Evolutionary conservation across 2,113 vertebrate species (phyloP).

Genomic region (Charadrius vociferus): DNA sequence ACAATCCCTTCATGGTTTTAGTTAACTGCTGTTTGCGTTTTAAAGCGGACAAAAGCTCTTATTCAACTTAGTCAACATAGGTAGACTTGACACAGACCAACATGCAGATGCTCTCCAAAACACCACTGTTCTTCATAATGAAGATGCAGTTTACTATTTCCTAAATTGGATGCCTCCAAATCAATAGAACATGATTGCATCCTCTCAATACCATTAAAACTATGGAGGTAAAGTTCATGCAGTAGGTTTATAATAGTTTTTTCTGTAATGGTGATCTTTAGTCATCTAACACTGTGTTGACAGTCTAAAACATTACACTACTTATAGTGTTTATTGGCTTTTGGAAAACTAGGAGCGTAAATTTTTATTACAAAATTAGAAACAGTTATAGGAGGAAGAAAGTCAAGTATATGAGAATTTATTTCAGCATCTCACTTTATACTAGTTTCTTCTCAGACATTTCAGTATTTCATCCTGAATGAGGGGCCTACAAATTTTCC

Average conservation of each 20-base stretch:
- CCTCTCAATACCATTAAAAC: not conserved
- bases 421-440: not conserved
- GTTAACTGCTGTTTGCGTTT: not conserved
- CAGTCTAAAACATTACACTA: not conserved
- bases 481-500: not conserved
- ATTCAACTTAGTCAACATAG: not conserved
- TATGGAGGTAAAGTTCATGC: not conserved
- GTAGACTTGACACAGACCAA: not conserved
- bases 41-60: not conserved
- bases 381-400: not conserved
- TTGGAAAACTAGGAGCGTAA: not conserved
- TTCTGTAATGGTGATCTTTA: not conserved
- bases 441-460: not conserved
- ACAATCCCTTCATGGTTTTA: not conserved
- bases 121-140: not conserved
- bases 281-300: not conserved
- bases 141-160: not conserved
- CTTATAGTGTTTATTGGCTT: not conserved
- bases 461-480: not conserved
- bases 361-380: not conserved
- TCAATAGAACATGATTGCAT: not conserved
- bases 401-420: not conserved
- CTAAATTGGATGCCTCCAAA: not conserved
- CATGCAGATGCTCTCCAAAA: not conserved
- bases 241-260: not conserved